A percentile compares a stretch with the other conserved stretches of the same genome.
Evolutionary conservation across 2,113 vertebrate genomes (phyloP).

Genomic region (Verasper variegatus): DNA sequence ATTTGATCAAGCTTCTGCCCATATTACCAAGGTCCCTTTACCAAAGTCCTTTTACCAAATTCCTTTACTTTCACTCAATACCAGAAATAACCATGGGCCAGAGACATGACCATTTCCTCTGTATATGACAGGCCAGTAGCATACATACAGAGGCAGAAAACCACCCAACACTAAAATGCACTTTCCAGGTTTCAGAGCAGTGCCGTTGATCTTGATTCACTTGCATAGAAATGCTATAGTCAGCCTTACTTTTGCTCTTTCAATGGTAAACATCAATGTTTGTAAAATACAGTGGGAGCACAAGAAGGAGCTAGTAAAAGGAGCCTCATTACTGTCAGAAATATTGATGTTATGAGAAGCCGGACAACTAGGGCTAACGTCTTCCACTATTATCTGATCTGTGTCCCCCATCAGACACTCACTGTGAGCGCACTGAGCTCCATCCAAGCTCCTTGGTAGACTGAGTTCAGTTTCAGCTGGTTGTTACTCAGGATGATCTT

Average conservation of each 20-base stretch:
- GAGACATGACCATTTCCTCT: not conserved
- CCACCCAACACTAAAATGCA: not conserved
- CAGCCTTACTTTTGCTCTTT: too few species aligned
- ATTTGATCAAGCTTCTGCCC: not conserved
- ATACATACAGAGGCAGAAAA: too few species aligned
- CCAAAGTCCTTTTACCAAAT: not conserved
- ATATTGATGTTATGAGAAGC: too few species aligned
- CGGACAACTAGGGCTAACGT: too few species aligned
- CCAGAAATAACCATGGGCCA: not conserved
- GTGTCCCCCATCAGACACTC: constrained; percentile 48
- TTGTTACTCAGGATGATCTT: constrained; percentile 92
- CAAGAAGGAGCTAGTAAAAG: too few species aligned
- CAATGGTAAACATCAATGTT: too few species aligned
- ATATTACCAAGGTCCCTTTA: not conserved
- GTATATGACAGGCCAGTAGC: not conserved
- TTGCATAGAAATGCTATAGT: too few species aligned
- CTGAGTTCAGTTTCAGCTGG: constrained; percentile 88
- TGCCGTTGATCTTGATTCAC: not conserved
- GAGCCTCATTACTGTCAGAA: too few species aligned
- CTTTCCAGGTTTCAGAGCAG: not conserved
- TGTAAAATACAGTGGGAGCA: too few species aligned
- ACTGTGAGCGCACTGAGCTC: constrained; percentile 91
- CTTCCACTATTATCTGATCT: not conserved
- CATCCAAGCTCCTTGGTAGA: constrained; percentile 91
- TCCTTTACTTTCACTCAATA: too few species aligned